Base-by-base conservation (phyloP, 2,888 invertebrate genomes). In the Coleophora flavipennella region DNA sequence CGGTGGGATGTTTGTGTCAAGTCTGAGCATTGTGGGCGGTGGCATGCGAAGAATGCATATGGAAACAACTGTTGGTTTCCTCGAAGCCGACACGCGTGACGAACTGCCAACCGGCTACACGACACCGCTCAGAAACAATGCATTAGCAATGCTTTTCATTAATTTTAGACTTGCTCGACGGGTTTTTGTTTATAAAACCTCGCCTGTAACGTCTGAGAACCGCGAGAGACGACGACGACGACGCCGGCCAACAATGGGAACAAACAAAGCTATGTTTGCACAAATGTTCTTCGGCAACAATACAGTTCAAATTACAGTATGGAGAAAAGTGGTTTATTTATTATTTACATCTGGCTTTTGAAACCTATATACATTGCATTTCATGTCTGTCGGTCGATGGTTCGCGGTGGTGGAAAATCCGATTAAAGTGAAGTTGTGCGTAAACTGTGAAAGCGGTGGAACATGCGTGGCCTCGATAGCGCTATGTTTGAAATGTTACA, bases 21-120 rank as follows among this genome's bases (percentile, higher is more conserved):
- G 29, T 36, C 39, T 40, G 61, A 63, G 60, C 60, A 62, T 62
- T 60, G 65, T 53, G 58, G 60, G 57, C 55, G 59, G 55, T 59
- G 58, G 62, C 73, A 71, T 71, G 77, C 67, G 62, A 71, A 69
- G 76, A 77, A 79, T 79, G 70, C 64, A 62, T 66, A 74, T 74
- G 67, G 69, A 67, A 75, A 74, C 75, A 76, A 73, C 77, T 74
- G 79, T 75, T 78, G 67, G 69, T 76, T 81, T 78, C 75, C 71
- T 66, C 66, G 77, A 76, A 79, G 59, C 53, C 63, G 59, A 62
- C 63, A 67, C 68, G 77, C 79, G 74, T 75, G 75, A 74, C 76
- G 67, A 68, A 64, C 63, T 53, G 51, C 61, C 62, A 66, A 72
- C 72, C 70, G 73, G 75, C 75, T 69, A 72, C 70, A 68, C 68